phyloP scores from a whole-genome alignment of 2,797 vertebrate genomes.

The Falco columbarius region DNA sequence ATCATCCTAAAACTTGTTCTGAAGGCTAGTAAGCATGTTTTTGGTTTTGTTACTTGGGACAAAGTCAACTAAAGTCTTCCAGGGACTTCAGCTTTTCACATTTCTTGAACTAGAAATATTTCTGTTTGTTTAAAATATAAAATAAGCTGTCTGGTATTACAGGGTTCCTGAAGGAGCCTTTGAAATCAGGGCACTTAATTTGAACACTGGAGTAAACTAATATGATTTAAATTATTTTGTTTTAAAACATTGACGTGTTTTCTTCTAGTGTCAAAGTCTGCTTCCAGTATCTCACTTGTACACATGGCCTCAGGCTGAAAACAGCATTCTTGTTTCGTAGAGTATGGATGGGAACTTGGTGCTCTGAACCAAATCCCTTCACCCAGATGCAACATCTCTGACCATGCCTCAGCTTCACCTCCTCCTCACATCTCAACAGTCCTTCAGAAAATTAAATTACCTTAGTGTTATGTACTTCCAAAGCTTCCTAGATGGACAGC shows the following conservation, averaged over 20 bases:
- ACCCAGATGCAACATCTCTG: accelerated
- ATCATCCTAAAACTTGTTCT: neutral
- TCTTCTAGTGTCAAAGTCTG: neutral
- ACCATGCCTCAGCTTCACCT: neutral
- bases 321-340: neutral
- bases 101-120: neutral
- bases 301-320: neutral
- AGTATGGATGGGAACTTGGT: neutral
- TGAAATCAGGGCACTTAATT: neutral
- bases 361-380: neutral
- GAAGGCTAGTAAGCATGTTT: neutral
- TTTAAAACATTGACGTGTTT: neutral
- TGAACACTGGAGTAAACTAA: neutral
- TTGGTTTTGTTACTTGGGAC: neutral
- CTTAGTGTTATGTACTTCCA: neutral
- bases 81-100: neutral
- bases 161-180: neutral
- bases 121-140: neutral
- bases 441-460: neutral
- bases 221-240: neutral
- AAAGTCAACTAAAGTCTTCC: neutral
- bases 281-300: neutral
- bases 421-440: neutral
- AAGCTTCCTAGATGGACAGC: neutral
- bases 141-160: neutral